Evolutionary conservation across 2,888 invertebrate genomes (phyloP), one percentile per base, ranked within the genome.

Genomic region (Eledona agricola): DNA sequence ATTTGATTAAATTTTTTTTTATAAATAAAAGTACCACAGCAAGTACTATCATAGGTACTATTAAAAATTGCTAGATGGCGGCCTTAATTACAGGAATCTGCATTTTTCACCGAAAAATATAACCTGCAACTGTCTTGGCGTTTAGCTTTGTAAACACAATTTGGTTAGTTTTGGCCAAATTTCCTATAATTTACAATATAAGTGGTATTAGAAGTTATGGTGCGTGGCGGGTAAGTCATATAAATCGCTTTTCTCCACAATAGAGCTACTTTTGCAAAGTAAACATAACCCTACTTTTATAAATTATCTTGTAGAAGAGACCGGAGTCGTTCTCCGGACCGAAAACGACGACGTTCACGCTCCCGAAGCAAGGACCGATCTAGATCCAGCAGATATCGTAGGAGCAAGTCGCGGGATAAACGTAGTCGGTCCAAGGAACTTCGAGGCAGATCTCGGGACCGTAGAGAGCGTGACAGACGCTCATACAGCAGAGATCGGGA

Each of bases 321-420:
- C 25, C 65, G 73, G 50, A 74, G 72, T 51, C 58, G 69, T 22
- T 62, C 71, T 22, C 70, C 71, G 2, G 74, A 74, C 13, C 57
- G 72, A 34, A 72, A 72, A 63, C 66, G 72, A 3, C 63, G 70
- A 11, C 62, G 72, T 35, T 67, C 69, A 5, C 52, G 64, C 1
- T 65, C 66, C 1, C 50, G 65, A 12, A 72, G 71, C 55, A 67
- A 69, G 56, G 71, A 72, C 9, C 78, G 86, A 46, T 73, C 75
- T 4, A 84, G 85, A 70, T 78, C 82, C 12, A 79, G 79, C 7
- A 80, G 86, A 55, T 80, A 85, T 64, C 82, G 86, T 64, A 81
- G 86, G 50, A 86, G 86, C 64, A 81, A 86, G 60, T 87, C 86
- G 29, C 79, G 86, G 53, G 86, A 87, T 19, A 71, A 86, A 10